Evolutionary conservation across 1,140 invertebrate genomes (phyloP), one percentile per base, ranked within the genome.

Genomic region (Cepaea nemoralis): DNA sequence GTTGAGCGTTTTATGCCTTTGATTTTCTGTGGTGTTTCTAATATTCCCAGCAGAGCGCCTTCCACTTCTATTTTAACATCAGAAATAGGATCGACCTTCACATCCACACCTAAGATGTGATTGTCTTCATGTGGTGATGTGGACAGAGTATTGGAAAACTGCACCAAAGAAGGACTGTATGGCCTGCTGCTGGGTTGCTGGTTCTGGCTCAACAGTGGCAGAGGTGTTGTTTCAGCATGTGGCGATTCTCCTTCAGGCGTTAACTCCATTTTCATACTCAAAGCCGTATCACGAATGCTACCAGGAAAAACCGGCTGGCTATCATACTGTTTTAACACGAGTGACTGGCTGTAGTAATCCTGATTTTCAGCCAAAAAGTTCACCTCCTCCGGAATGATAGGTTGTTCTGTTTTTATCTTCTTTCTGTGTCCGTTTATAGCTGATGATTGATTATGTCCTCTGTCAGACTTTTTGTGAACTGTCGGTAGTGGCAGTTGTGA

Each of bases 151-250:
- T 77, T 33, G 6, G 77, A 16, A 24, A 40, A 78, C 16, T 66
- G 67, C 0, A 69, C 42, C 22, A 63, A 37, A 24, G 24, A 42
- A 37, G 78, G 78, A 35, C 78, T 80, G 78, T 71, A 71, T 5
- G 78, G 42, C 27, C 31, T 39, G 35, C 31, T 50, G 42, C 69
- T 24, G 3, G 48, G 78, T 16, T 63, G 66, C 14, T 45, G 67
- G 24, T 73, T 80, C 45, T 80, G 78, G 33, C 78, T 80, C 22
- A 80, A 80, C 27, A 69, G 78, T 27, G 78, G 78, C 12, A 80
- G 78, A 19, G 78, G 78, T 8, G 78, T 10, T n/a, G 78, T 50
- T n/a, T 80, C 67, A 8, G 67, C 22, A n/a, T 71, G 78, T 10
- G 24, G 59, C 19, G 77, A 37, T 14, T 79, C 77, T 31, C 1